Evolutionary conservation across 2,888 invertebrate species (phyloP).

Genomic region (Cantharis rustica): DNA sequence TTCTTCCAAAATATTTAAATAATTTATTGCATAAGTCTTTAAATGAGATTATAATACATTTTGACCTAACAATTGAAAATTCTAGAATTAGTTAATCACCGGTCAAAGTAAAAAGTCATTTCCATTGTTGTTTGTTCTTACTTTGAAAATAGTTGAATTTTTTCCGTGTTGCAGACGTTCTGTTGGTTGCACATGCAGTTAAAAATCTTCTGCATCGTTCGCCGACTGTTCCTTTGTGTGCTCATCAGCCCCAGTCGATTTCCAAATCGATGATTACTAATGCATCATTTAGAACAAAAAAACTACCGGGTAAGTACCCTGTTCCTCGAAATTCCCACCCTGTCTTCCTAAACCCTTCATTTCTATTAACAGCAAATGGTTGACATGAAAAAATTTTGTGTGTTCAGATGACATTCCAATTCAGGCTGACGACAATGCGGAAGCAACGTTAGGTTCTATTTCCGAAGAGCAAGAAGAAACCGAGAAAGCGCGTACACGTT

Average conservation of each 20-base stretch:
- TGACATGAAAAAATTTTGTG: conserved; percentile 32
- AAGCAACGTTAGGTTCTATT: conserved; percentile 68
- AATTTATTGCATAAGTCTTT: too few species aligned
- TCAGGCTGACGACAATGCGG: conserved; percentile 70
- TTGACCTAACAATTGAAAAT: too few species aligned
- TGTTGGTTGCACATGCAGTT: conserved; percentile 86
- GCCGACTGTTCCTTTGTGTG: conserved; percentile 46
- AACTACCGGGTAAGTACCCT: conserved; percentile 74
- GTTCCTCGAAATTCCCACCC: background rate
- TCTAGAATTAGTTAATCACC: too few species aligned
- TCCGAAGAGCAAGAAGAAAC: conserved; percentile 68
- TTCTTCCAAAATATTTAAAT: too few species aligned
- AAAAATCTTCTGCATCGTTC: conserved; percentile 77
- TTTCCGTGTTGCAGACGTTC: conserved; percentile 57
- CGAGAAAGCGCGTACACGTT: conserved; percentile 57
- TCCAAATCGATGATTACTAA: conserved; percentile 97
- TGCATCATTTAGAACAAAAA: conserved; percentile 96
- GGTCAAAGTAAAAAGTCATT: too few species aligned
- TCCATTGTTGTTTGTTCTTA: too few species aligned
- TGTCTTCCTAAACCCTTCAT: background rate
- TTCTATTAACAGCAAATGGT: conserved; percentile 25
- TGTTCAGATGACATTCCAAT: conserved; percentile 87
- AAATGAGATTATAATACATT: too few species aligned
- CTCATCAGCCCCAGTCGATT: conserved; percentile 61
- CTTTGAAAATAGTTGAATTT: background rate